Conservation (phyloP, 2,797 vertebrate species). For the Tarsius wallacei region DNA sequence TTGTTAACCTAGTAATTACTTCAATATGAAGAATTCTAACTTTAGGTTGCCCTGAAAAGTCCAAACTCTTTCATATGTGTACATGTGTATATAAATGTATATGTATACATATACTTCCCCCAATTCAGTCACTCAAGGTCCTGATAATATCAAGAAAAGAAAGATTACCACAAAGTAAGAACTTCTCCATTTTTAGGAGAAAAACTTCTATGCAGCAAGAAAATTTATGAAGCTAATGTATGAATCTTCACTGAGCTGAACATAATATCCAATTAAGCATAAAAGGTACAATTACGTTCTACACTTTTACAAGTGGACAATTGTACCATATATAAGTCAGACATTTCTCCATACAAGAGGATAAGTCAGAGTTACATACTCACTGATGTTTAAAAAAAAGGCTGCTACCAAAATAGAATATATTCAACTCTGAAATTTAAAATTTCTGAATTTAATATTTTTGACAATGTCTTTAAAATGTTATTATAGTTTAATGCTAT, state of each 20-base stretch:
- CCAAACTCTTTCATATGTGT: neutral
- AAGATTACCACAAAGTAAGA: neutral
- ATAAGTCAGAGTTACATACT: conserved; percentile 54
- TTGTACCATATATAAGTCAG: conserved; percentile 18
- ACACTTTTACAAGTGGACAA: conserved; percentile 74
- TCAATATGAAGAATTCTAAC: conserved; percentile 59
- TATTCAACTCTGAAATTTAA: conserved; percentile 44
- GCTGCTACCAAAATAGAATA: neutral
- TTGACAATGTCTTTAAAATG: conserved; percentile 50
- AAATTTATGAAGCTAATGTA: conserved; percentile 67
- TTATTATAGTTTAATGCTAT: conserved; percentile 37
- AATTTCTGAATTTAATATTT: conserved; percentile 56
- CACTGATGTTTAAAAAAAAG: conserved; percentile 52
- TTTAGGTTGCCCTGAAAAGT: conserved; percentile 6
- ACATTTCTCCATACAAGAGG: conserved; percentile 35
- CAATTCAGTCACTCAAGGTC: neutral
- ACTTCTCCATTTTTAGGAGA: neutral
- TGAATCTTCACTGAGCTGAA: conserved; percentile 63
- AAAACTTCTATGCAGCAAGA: conserved; percentile 67
- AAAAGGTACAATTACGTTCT: conserved; percentile 78
- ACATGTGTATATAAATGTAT: neutral
- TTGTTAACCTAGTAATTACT: conserved; percentile 58
- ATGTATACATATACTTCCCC: neutral
- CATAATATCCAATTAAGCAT: conserved; percentile 79
- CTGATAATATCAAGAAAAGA: conserved; percentile 31